Conservation (phyloP, 2,113 vertebrate genomes). For the Cephalopholis sonnerati region DNA sequence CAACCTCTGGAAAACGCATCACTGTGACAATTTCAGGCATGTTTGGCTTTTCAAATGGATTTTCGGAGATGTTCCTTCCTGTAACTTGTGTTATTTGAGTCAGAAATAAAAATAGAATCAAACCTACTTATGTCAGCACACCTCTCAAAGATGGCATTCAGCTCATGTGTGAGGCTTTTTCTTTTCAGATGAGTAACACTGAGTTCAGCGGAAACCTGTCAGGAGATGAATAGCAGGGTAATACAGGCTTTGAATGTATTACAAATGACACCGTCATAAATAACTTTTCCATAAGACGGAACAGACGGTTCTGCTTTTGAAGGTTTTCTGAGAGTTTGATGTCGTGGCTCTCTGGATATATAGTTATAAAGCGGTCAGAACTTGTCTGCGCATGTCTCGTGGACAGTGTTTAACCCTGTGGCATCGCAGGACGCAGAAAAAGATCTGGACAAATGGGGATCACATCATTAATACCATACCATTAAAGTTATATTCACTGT, state of each 20-base stretch:
- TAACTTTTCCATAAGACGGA: constrained; percentile 27
- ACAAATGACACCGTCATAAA: constrained; percentile 57
- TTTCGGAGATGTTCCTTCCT: constrained; percentile 64
- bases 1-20: constrained; percentile 72
- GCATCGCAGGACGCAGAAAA: not conserved
- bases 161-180: constrained; percentile 26
- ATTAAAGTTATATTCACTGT: not conserved
- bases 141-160: constrained; percentile 43
- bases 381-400: not conserved
- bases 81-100: constrained; percentile 64
- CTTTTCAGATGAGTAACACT: constrained; percentile 21
- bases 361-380: not conserved
- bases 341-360: constrained; percentile 20
- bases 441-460: not conserved
- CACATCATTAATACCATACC: not conserved
- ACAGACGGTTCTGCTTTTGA: constrained; percentile 33
- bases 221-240: constrained; percentile 55
- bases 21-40: constrained; percentile 67
- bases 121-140: constrained; percentile 41
- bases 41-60: constrained; percentile 63
- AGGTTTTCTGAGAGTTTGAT: constrained; percentile 9
- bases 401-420: not conserved
- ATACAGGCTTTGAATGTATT: constrained; percentile 59
- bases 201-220: constrained; percentile 53
- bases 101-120: constrained; percentile 63